Conservation (phyloP, 2,888 invertebrate species). For the Dolomedes plantarius region DNA sequence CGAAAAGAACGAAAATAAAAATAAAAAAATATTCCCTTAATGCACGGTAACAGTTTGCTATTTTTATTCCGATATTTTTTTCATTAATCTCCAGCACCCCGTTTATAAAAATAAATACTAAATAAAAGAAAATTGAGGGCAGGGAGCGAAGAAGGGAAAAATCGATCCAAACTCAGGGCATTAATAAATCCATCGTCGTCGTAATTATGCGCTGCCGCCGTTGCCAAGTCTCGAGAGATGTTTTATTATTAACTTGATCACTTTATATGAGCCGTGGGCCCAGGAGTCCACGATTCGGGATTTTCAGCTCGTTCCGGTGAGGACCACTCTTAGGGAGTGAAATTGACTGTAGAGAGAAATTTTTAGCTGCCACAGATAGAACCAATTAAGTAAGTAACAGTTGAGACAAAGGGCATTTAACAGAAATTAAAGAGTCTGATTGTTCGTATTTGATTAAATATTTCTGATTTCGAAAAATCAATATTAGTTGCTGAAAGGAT, state of each 20-base stretch:
- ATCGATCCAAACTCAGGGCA: slow-evolving; percentile 61
- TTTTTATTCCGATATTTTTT: slow-evolving; percentile 29
- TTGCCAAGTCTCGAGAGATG: slow-evolving; percentile 49
- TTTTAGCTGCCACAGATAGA: background rate
- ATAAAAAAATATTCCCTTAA: slow-evolving; percentile 22
- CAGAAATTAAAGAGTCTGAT: background rate
- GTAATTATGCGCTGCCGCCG: slow-evolving; percentile 48
- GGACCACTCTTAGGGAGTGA: slow-evolving; percentile 5
- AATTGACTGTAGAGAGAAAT: background rate
- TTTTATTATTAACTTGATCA: slow-evolving; percentile 70
- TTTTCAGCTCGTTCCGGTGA: background rate
- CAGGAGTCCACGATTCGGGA: background rate
- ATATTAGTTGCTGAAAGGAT: no score
- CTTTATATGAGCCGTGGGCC: slow-evolving; percentile 37
- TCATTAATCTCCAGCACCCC: slow-evolving; percentile 46
- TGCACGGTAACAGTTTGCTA: slow-evolving; percentile 32
- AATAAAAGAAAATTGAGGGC: slow-evolving; percentile 27
- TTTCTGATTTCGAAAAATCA: background rate
- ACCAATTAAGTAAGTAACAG: background rate
- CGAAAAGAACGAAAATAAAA: background rate
- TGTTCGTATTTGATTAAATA: background rate
- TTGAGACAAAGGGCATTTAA: background rate
- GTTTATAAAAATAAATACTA: slow-evolving; percentile 63
- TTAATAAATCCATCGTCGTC: slow-evolving; percentile 67
- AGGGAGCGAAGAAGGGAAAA: slow-evolving; percentile 36